Base-by-base conservation (phyloP, 2,113 vertebrate genomes). In the Zeus faber region DNA sequence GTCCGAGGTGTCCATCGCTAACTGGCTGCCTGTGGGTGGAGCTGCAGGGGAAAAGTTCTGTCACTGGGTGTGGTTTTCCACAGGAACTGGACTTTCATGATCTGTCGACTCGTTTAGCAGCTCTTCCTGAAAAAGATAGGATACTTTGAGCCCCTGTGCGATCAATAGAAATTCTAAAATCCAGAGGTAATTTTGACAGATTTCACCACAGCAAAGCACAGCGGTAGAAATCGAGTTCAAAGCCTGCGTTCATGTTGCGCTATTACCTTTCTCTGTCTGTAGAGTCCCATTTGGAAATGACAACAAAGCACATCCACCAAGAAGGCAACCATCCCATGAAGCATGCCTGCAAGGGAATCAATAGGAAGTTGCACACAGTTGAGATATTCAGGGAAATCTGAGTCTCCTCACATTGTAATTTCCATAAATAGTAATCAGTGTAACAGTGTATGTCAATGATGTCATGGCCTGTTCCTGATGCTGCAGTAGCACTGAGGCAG, bases 291-390 rank as follows among this genome's bases (percentile, higher is more conserved):
- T 86, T 90, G 89, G 76, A 98, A 94, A 74, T 93, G 95, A 81
- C 96, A 99, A 87, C 92, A 99, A 78, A 97, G 46, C 5, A 95
- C 54, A 77, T 98, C 96, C 26, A 94, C 89, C 67, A 94, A 75
- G 84, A 92, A 97, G 69, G 94, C 94, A 39, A 94, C 90, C 74
- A 95, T 70, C 33, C 89, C 83, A 13, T 99, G 97, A 68, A 99
- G 79, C 92, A 99, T 96, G 16, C 97, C 97, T 99, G 70, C 20
- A 78, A 3, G 49, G 58, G 60, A 81, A 79, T 43, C 7, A 43
- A 20, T 11, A 43, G 18, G 17, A 43, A 18, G 29, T 11, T 31
- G 29, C 11, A 31, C 29, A 2, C 6, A 31, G 29, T 31, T 31
- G 11, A 11, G 29, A 31, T 8, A 2, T 31, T 8, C 6, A 31